Evolutionary conservation across 2,113 vertebrate species (phyloP).

Genomic region (Setophaga kirtlandii): DNA sequence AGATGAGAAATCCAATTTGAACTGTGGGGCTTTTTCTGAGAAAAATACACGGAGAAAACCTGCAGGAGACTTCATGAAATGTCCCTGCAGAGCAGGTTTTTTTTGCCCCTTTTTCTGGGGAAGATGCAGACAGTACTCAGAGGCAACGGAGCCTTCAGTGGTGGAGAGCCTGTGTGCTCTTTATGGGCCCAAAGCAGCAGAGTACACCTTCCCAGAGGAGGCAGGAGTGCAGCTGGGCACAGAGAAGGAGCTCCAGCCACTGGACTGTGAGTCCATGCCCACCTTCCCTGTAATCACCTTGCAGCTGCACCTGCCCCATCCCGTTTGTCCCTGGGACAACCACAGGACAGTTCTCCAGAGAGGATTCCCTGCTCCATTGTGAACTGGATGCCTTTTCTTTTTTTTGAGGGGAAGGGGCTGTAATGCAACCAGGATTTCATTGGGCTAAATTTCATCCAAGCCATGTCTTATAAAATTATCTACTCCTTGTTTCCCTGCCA

Average conservation of each 20-base stretch:
- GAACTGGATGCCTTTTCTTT: not conserved
- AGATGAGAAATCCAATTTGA: not conserved
- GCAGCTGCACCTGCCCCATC: not conserved
- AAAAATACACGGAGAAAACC: not conserved
- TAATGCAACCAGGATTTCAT: not conserved
- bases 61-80: not conserved
- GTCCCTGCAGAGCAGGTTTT: fast-evolving
- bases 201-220: not conserved
- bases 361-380: not conserved
- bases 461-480: not conserved
- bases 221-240: no score
- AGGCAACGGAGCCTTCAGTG: not conserved
- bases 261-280: fast-evolving
- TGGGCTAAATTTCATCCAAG: not conserved
- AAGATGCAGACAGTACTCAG: not conserved
- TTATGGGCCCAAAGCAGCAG: not conserved
- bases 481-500: not conserved
- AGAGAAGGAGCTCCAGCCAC: not conserved
- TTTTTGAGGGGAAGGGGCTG: not conserved
- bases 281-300: fast-evolving
- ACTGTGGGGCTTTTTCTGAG: not conserved
- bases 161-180: not conserved
- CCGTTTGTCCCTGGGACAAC: not conserved
- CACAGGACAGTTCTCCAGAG: not conserved
- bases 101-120: not conserved